A percentile compares a stretch with the other conserved stretches of the same genome.
These are phyloP conservation scores for Triplophysa bombifrons DNA, from an alignment of 2,797 vertebrate species.

Conservation along the genomic window DNA sequence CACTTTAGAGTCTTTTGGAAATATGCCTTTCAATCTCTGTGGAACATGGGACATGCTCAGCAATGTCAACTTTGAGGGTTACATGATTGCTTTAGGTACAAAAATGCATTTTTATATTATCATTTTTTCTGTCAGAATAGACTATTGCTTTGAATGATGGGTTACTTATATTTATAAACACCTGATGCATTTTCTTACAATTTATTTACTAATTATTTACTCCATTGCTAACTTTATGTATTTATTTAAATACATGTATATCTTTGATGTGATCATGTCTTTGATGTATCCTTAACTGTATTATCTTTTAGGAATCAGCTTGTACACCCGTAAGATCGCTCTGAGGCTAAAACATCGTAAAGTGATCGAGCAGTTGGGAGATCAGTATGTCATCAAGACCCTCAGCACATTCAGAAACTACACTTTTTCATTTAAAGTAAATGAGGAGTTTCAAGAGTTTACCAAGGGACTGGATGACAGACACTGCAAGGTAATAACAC, in stretches of 20 bases:
- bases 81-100: conserved; percentile 86
- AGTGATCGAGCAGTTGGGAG: conserved; percentile 80
- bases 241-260: too few relatives aligned
- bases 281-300: conserved; percentile 7
- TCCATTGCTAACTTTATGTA: too few relatives aligned
- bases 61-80: conserved; percentile 85
- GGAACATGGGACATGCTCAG: conserved; percentile 87
- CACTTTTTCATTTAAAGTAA: conserved; percentile 76
- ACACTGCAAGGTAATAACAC: conserved; percentile 79
- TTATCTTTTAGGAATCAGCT: conserved; percentile 75
- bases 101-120: background rate
- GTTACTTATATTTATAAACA: background rate
- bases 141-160: background rate
- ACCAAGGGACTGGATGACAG: conserved; percentile 86
- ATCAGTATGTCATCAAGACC: conserved; percentile 80
- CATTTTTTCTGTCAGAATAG: background rate
- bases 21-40: conserved; percentile 82
- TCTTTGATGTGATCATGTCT: background rate
- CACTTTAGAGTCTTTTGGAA: conserved; percentile 7
- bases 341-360: conserved; percentile 82
- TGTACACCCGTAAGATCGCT: conserved; percentile 79
- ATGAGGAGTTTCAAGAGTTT: conserved; percentile 85
- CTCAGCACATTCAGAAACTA: conserved; percentile 81
- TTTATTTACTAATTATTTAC: background rate
- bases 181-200: background rate